Conservation (phyloP, 2,113 vertebrate species). For the Brachionichthys hirsutus region DNA sequence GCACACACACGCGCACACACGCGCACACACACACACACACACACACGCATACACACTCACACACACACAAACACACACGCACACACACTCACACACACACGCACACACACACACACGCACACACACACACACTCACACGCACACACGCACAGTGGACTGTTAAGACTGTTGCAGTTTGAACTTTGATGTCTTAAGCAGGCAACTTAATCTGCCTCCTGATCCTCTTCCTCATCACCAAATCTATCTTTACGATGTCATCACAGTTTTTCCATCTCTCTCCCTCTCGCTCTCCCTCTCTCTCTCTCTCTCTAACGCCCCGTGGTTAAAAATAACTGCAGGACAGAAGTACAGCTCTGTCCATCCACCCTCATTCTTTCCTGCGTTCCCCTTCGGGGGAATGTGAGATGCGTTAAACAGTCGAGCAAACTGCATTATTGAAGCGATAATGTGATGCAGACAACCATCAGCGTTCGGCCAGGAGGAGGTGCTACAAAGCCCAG, state of each 20-base stretch:
- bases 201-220: conserved; percentile 79
- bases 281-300: conserved; percentile 14
- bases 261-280: conserved; percentile 9
- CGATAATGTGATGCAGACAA: conserved; percentile 18
- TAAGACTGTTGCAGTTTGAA: conserved; percentile 60
- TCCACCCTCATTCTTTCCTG: too few relatives aligned
- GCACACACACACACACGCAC: neutral
- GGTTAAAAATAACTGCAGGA: conserved; percentile 59
- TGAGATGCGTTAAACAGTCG: neutral
- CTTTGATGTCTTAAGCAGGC: conserved; percentile 78
- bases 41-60: neutral
- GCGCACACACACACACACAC: neutral
- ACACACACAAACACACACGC: neutral
- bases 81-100: neutral
- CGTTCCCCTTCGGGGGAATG: too few relatives aligned
- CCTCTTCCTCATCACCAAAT: conserved; percentile 16
- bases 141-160: conserved; percentile 49
- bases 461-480: conserved; percentile 7
- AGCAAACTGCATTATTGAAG: conserved; percentile 14
- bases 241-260: conserved; percentile 1
- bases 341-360: too few relatives aligned
- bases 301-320: conserved; percentile 24
- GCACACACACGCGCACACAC: neutral
- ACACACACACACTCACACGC: neutral
- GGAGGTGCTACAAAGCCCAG: conserved; percentile 21